These are phyloP conservation scores for Scaeva pyrastri DNA, from an alignment of 2,888 invertebrate genomes.

Conservation along the genomic window DNA sequence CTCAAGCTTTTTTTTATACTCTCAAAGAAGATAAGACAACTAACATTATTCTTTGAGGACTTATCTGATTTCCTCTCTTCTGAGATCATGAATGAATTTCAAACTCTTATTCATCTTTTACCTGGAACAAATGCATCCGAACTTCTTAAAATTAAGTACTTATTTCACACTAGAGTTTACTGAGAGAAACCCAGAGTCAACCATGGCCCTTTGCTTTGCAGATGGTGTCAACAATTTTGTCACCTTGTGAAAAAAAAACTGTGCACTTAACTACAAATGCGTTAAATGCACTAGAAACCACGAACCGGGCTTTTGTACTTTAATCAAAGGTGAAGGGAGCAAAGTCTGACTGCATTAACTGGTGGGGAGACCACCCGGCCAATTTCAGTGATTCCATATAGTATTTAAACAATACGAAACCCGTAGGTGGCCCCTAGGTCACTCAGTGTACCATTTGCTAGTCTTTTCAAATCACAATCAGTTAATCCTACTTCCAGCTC, in stretches of 20 bases:
- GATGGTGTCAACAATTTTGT: neutral
- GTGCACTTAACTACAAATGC: neutral
- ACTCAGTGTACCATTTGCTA: neutral
- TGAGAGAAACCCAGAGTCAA: neutral
- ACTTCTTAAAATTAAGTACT: neutral
- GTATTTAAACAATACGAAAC: neutral
- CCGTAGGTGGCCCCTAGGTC: neutral
- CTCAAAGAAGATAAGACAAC: conserved; percentile 8
- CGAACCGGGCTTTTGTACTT: neutral
- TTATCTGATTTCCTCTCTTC: neutral
- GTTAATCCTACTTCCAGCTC: neutral
- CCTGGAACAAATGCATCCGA: neutral
- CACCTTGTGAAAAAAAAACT: neutral
- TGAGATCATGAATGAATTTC: neutral
- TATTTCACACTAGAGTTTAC: conserved; percentile 6
- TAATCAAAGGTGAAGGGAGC: neutral
- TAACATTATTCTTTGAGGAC: conserved; percentile 3
- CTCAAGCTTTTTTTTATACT: conserved; percentile 1
- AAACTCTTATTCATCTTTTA: neutral
- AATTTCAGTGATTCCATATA: neutral
- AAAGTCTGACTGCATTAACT: neutral
- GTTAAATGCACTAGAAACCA: neutral
- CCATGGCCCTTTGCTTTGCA: neutral
- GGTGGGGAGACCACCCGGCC: neutral
- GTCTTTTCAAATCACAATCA: neutral